phyloP scores from a whole-genome alignment of 2,113 vertebrate genomes.

The Crotalus horridus region DNA sequence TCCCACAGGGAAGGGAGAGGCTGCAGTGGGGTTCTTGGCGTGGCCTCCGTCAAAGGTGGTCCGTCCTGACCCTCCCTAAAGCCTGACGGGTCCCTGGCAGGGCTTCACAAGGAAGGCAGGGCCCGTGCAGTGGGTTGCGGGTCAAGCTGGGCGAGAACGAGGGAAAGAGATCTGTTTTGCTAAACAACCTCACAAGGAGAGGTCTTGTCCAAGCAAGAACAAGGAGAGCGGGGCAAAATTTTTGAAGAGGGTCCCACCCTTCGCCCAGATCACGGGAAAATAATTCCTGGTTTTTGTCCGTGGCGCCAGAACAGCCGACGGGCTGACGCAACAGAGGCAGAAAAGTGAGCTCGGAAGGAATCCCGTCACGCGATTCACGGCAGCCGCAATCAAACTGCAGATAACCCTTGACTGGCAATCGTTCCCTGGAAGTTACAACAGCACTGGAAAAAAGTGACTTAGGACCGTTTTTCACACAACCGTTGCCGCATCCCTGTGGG shows the following conservation, averaged over 20 bases:
- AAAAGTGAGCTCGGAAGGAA: neutral
- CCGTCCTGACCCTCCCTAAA: neutral
- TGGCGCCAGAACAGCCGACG: accelerated
- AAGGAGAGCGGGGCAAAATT: neutral
- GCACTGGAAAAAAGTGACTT: too few species aligned
- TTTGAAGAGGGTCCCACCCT: neutral
- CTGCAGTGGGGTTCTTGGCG: neutral
- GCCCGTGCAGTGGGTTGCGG: accelerated
- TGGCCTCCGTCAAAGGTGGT: neutral
- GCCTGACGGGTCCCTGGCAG: neutral
- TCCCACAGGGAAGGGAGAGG: neutral
- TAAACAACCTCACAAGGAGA: neutral
- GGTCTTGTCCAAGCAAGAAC: neutral
- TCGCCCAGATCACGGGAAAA: neutral
- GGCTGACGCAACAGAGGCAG: neutral
- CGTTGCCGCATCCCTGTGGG: too few species aligned
- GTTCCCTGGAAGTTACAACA: too few species aligned
- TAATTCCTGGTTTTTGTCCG: neutral
- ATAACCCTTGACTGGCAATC: too few species aligned
- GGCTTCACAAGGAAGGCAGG: neutral
- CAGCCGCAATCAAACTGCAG: too few species aligned
- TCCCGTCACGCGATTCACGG: neutral
- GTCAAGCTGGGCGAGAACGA: neutral
- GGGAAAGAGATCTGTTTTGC: neutral
- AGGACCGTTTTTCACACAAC: too few species aligned